These are phyloP conservation scores for Gorsachius magnificus DNA, from an alignment of 2,797 vertebrate genomes.

Conservation along the genomic window DNA sequence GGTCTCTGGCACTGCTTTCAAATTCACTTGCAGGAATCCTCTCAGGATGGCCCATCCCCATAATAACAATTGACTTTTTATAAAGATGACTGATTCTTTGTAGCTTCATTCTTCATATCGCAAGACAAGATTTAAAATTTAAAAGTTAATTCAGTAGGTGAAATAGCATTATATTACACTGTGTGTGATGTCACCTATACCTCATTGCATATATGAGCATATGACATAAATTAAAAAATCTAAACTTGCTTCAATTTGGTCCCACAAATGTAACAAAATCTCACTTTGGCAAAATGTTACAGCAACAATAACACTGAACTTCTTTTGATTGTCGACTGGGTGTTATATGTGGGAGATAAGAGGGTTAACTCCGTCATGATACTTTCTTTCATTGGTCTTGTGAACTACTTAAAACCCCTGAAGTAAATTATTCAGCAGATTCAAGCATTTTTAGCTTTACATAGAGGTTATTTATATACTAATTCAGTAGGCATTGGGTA, in stretches of 20 bases:
- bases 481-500: neutral
- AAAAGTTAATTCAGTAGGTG: neutral
- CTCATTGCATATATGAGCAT: neutral
- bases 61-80: slow-evolving; percentile 25
- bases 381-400: neutral
- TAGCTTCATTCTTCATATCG: neutral
- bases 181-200: neutral
- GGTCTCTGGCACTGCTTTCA: slow-evolving; percentile 7
- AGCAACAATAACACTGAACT: neutral
- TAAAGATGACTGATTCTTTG: neutral
- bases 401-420: neutral
- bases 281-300: neutral
- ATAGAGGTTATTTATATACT: slow-evolving; percentile 6
- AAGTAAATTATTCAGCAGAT: neutral
- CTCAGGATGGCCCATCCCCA: neutral
- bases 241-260: neutral
- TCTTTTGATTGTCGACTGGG: neutral
- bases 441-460: neutral
- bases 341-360: neutral
- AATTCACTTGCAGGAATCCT: neutral
- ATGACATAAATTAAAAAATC: neutral
- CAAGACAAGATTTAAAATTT: neutral
- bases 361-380: too few relatives aligned
- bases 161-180: neutral
- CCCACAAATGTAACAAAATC: neutral